Evolutionary conservation across 2,888 invertebrate genomes (phyloP), one percentile per base, ranked within the genome.

Genomic region (Apomyelois bistriatella): DNA sequence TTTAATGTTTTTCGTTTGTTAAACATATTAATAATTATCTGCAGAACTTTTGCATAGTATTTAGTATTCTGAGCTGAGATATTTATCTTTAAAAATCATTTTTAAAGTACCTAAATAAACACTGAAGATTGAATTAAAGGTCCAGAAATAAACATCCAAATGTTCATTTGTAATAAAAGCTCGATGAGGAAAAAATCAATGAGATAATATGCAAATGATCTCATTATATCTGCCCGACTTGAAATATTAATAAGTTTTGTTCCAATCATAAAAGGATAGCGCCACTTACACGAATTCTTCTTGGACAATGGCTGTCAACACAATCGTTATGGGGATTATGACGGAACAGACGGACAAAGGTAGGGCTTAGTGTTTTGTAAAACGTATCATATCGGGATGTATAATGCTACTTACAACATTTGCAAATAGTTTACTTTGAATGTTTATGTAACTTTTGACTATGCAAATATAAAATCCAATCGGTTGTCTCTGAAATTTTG

Each of bases 271-370:
- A 49, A 28, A 15, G 37, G 48, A 49, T 40, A 55, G 48, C 55
- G 59, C 56, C 59, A 62, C 56, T 56, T 53, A 56, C 57, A 58
- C 56, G 60, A 57, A 55, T 37, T 38, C 32, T 15, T 17, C 64
- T 56, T 53, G 53, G 59, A 83, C 82, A 85, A 82, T 80, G 62
- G 64, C 68, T 83, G 87, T 87, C 85, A 83, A 80, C 88, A 79
- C 79, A 74, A 64, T 62, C 64, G 70, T 68, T 48, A 13, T 53
- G 57, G 64, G 70, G 74, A 72, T 69, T 67, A 64, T 66, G 73
- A 74, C 73, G 68, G 68, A n/a, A 72, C 73, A 60, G 59, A 64
- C 70, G 62, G 58, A 81, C 79, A 80, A 80, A 77, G 63, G 64
- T 66, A 72, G 64, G 65, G 71, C 71, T 78, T 74, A 74, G 73